Evolutionary conservation across 2,888 invertebrate species (phyloP).

Genomic region (Ligdia adustata): DNA sequence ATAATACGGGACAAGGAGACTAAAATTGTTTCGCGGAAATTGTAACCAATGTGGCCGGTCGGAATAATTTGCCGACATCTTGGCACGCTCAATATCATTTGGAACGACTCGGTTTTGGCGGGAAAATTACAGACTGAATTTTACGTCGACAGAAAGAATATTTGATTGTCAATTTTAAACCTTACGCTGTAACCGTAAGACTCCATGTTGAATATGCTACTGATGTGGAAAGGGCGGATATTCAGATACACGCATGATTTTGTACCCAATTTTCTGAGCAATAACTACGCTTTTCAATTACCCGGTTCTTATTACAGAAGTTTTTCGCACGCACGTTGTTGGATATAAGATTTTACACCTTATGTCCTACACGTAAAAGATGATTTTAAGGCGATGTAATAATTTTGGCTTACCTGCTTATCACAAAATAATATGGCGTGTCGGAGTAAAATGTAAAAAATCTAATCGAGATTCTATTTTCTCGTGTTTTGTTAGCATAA

Average conservation of each 20-base stretch:
- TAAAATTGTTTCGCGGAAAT: conserved; percentile 17
- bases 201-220: conserved; percentile 3
- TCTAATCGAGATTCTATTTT: conserved; percentile 5
- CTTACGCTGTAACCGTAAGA: conserved; percentile 2
- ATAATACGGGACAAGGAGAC: conserved; percentile 1
- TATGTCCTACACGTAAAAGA: no score
- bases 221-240: background rate
- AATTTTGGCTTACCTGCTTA: no score
- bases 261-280: conserved; percentile 4
- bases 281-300: background rate
- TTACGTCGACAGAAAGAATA: conserved; percentile 28
- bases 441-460: conserved; percentile 2
- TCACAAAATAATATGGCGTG: no score
- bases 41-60: conserved; percentile 52
- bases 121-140: conserved; percentile 62
- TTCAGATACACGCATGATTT: background rate
- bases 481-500: no score
- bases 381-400: no score
- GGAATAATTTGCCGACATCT: conserved; percentile 50
- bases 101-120: conserved; percentile 64
- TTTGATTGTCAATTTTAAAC: conserved; percentile 23
- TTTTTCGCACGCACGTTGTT: background rate
- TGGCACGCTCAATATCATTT: conserved; percentile 62
- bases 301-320: background rate
- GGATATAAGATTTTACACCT: background rate